These are phyloP conservation scores for Calcarius lapponicus DNA, from an alignment of 2,797 vertebrate species.

Conservation along the genomic window DNA sequence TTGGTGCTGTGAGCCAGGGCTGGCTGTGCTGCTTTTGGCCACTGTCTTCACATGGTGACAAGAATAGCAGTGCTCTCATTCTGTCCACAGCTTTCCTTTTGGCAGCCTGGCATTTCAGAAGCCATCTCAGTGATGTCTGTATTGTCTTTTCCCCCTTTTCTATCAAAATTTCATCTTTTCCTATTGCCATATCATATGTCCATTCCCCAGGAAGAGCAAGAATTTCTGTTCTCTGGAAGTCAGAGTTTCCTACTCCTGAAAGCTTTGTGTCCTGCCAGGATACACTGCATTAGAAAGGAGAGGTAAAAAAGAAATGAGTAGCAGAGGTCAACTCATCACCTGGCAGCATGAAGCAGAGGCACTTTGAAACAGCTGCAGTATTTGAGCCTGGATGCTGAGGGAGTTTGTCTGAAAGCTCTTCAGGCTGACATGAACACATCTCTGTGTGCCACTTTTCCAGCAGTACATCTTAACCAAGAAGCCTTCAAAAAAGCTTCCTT, in stretches of 20 bases:
- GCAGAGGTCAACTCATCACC: neutral
- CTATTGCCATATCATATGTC: rapidly evolving
- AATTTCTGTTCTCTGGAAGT: neutral
- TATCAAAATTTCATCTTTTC: neutral
- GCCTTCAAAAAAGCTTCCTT: neutral
- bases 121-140: neutral
- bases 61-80: neutral
- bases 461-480: neutral
- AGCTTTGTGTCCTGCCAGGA: neutral
- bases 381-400: neutral
- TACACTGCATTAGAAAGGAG: neutral
- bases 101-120: neutral
- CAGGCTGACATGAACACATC: neutral
- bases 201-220: neutral
- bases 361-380: neutral
- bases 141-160: neutral
- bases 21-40: neutral
- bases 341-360: neutral
- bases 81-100: neutral
- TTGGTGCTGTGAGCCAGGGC: neutral
- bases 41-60: neutral
- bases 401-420: neutral
- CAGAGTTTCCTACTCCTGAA: neutral
- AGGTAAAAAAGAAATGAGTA: neutral
- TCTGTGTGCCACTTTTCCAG: neutral